A percentile compares a stretch with the other conserved stretches of the same genome.
These are phyloP conservation scores for Oreochromis tanganicae DNA, from an alignment of 2,113 vertebrate species.

Conservation along the genomic window DNA sequence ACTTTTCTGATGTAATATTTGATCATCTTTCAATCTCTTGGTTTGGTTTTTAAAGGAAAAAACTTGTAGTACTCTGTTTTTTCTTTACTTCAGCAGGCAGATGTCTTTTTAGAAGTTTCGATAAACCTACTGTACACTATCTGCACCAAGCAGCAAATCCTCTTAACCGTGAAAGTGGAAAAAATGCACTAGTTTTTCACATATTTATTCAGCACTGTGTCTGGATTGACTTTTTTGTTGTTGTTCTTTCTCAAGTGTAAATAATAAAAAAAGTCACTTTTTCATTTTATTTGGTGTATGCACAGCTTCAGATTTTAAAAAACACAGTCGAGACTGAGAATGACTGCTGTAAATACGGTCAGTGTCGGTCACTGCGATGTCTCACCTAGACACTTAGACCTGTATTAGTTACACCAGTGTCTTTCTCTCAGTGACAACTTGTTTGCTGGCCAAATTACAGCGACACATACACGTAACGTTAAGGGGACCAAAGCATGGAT, in stretches of 20 bases:
- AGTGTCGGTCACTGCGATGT: background rate
- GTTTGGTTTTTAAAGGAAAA: background rate
- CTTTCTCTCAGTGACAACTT: background rate
- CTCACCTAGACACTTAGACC: background rate
- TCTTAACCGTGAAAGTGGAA: background rate
- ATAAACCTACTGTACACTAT: background rate
- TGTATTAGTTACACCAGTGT: background rate
- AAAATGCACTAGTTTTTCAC: background rate
- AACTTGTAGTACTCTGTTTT: accelerated
- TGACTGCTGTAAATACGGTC: background rate
- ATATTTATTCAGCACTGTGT: background rate
- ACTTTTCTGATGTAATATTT: background rate
- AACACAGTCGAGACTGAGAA: background rate
- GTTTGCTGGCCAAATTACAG: background rate
- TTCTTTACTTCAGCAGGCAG: background rate
- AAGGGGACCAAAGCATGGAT: background rate
- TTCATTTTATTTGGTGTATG: background rate
- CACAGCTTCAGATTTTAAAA: background rate
- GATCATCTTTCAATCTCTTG: background rate
- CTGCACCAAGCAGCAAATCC: background rate
- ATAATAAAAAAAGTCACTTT: background rate
- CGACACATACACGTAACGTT: background rate
- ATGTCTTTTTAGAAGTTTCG: background rate
- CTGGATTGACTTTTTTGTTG: background rate
- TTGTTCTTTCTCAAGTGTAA: background rate